These are phyloP conservation scores for Acleris sparsana DNA, from an alignment of 2,888 invertebrate genomes.

Conservation along the genomic window DNA sequence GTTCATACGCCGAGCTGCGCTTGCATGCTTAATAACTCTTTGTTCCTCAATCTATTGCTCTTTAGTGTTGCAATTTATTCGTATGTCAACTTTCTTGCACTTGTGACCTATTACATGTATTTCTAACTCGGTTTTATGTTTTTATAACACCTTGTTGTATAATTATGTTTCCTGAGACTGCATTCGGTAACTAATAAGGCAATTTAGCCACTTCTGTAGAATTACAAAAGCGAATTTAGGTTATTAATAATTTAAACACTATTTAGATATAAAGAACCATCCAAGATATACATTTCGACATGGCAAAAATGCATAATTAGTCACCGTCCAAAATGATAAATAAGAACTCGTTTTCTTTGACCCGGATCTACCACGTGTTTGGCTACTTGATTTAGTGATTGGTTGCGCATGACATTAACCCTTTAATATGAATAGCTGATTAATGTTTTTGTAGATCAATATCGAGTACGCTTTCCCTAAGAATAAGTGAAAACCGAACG, in stretches of 20 bases:
- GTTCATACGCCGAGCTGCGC: conserved; percentile 40
- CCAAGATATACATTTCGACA: conserved; percentile 32
- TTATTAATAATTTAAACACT: neutral
- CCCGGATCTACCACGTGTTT: conserved; percentile 70
- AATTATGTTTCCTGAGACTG: neutral
- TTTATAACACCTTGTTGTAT: neutral
- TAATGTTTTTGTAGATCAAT: conserved; percentile 26
- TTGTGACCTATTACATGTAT: conserved; percentile 5
- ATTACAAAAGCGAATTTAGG: neutral
- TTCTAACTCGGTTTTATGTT: neutral
- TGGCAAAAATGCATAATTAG: conserved; percentile 39
- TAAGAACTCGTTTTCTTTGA: conserved; percentile 68
- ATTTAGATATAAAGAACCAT: conserved; percentile 33
- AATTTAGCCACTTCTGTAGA: neutral
- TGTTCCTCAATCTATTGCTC: conserved; percentile 43
- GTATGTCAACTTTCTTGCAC: conserved; percentile 3
- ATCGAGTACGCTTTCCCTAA: conserved; percentile 32
- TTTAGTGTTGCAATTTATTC: conserved; percentile 35
- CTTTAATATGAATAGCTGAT: conserved; percentile 39
- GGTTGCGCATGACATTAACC: conserved; percentile 40
- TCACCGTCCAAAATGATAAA: conserved; percentile 53
- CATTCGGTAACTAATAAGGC: neutral
- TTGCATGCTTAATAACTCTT: conserved; percentile 44
- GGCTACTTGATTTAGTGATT: conserved; percentile 36
- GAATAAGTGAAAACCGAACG: conserved; percentile 10